A percentile compares a stretch with the other conserved stretches of the same genome.
These are phyloP conservation scores for Montipora cactus DNA, from an alignment of 64 coral and sea anemone species.

Conservation along the genomic window DNA sequence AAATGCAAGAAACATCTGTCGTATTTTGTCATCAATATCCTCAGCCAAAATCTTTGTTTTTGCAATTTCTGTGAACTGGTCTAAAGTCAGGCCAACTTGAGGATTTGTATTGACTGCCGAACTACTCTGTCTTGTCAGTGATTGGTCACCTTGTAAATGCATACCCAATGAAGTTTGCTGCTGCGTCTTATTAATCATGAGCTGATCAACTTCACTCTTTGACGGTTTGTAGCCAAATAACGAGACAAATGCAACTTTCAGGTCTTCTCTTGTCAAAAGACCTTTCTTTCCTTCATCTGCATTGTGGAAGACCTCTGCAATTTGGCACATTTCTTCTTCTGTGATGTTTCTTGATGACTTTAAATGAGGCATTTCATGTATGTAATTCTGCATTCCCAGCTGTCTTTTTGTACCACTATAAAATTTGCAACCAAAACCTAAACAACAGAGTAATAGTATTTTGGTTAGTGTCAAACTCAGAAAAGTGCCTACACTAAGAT, in stretches of 20 bases:
- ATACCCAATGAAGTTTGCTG: not conserved
- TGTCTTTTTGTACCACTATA: not conserved
- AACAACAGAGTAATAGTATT: not conserved
- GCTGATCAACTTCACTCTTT: slow-evolving; percentile 79
- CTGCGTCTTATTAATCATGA: slow-evolving; percentile 42
- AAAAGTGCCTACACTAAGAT: too few relatives aligned
- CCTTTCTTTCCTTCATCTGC: slow-evolving; percentile 86
- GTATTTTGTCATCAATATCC: slow-evolving; percentile 87
- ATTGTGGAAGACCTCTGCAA: slow-evolving; percentile 78
- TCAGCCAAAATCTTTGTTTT: slow-evolving; percentile 78
- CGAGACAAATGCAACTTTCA: slow-evolving; percentile 92
- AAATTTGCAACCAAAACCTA: not conserved
- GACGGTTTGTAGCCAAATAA: slow-evolving; percentile 97
- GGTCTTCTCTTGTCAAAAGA: slow-evolving; percentile 75
- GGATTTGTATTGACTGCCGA: not conserved
- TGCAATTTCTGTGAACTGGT: slow-evolving; percentile 74
- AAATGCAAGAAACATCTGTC: slow-evolving; percentile 97
- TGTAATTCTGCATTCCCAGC: slow-evolving; percentile 4
- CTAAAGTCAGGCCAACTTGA: slow-evolving; percentile 51
- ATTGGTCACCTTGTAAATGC: not conserved
- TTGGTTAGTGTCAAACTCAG: not conserved
- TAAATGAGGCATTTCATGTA: not conserved
- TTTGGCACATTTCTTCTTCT: slow-evolving; percentile 58
- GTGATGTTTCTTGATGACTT: not conserved
- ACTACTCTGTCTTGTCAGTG: not conserved